Evolutionary conservation across 2,888 invertebrate genomes (phyloP), one percentile per base, ranked within the genome.

Genomic region (Pteria penguin): DNA sequence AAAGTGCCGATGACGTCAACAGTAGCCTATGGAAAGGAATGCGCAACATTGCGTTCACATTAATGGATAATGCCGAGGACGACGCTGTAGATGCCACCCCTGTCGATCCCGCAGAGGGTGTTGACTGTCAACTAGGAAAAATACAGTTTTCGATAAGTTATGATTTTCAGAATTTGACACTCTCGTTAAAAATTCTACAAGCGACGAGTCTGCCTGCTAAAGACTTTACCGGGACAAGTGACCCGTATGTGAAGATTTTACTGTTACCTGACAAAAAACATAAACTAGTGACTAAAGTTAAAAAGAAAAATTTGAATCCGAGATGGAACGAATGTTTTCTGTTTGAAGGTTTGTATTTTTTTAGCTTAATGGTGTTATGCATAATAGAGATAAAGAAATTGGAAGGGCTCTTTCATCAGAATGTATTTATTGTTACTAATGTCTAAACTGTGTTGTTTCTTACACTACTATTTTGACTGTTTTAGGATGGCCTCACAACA

Each of bases 321-420:
- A 82, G 89, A 52, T 92, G 92, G 92, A 92, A 91, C 84, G 92
- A 92, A 82, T 89, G 90, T 68, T 92, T 92, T 83, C 87, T 90
- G 31, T 92, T 92, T 87, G 91, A 92, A 91, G 97, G 93, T 97
- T 95, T 93, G 87, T 74, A 4, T 26, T 1, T 27, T n/a, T n/a
- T n/a, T n/a, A n/a, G n/a, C n/a, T n/a, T n/a, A n/a, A n/a, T n/a
- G n/a, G n/a, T n/a, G n/a, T n/a, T n/a, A n/a, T n/a, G n/a, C n/a
- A n/a, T n/a, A n/a, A n/a, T n/a, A n/a, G n/a, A n/a, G n/a, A n/a
- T n/a, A n/a, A n/a, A n/a, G n/a, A n/a, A n/a, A n/a, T n/a, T n/a
- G n/a, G n/a, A n/a, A n/a, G n/a, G n/a, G n/a, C n/a, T n/a, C n/a
- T n/a, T n/a, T n/a, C n/a, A n/a, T n/a, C n/a, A n/a, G n/a, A n/a